A percentile compares a stretch with the other conserved stretches of the same genome.
Evolutionary conservation across 2,113 vertebrate species (phyloP).

Genomic region (Stomatorhinus ivindoensis): DNA sequence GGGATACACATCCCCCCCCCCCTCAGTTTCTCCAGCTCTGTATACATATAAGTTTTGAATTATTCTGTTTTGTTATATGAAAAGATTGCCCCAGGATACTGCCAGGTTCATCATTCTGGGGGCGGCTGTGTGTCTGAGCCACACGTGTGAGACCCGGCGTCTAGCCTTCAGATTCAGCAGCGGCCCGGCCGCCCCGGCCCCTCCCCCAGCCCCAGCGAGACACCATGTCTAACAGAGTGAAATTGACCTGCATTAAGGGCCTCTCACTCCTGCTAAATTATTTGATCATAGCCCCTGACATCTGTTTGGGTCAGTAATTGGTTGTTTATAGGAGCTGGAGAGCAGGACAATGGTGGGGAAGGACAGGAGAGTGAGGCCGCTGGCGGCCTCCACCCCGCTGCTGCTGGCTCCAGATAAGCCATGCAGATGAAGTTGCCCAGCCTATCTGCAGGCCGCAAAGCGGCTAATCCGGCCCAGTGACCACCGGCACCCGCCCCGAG

Average conservation of each 20-base stretch:
- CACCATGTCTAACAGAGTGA: constrained; percentile 76
- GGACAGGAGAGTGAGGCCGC: constrained; percentile 53
- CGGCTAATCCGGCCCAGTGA: constrained; percentile 64
- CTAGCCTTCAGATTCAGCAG: constrained; percentile 41
- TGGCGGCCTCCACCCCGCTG: constrained; percentile 53
- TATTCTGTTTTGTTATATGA: background rate
- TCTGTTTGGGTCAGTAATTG: constrained; percentile 78
- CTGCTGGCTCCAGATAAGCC: constrained; percentile 39
- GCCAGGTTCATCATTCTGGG: background rate
- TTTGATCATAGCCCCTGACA: constrained; percentile 77
- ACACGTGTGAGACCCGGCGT: constrained; percentile 17
- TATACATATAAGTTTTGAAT: background rate
- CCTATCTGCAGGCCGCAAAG: constrained; percentile 56
- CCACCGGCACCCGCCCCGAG: constrained; percentile 53
- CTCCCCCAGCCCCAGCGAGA: constrained; percentile 55
- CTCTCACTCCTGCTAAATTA: constrained; percentile 70
- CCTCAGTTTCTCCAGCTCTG: background rate
- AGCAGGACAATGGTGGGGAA: constrained; percentile 62
- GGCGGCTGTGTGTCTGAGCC: background rate
- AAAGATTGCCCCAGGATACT: background rate
- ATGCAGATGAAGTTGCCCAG: constrained; percentile 30
- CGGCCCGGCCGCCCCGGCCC: constrained; percentile 32
- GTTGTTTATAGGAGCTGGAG: constrained; percentile 67
- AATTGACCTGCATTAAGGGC: constrained; percentile 76
- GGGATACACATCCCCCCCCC: background rate